Base-by-base conservation (phyloP, 1,140 invertebrate genomes). In the Tribolium castaneum region DNA sequence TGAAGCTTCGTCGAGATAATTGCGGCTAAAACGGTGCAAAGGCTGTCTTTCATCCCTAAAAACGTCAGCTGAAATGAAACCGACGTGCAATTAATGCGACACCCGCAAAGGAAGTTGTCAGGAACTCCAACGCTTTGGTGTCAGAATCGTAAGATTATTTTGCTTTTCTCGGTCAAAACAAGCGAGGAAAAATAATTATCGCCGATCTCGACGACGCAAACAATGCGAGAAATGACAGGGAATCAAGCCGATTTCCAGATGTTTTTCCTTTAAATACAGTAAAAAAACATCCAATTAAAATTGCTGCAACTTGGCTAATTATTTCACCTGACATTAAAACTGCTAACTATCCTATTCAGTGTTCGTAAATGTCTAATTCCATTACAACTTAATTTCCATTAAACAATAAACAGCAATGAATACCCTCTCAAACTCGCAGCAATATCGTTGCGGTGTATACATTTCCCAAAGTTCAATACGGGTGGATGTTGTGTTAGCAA, bases 181-280 rank as follows among this genome's bases (percentile, higher is more conserved):
- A 66, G 13, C 54, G 19, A 35, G 30, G 59, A 66, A 66, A 66
- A 66, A 66, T 66, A 66, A 66, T 66, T 66, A 66, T 66, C 30
- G 30, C 25, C 16, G 59, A 34, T 59, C 12, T 35, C 35, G 59
- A 39, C 59, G 35, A 34, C 13, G 14, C 59, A 66, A 35, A 66
- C 59, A 66, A 45, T 45, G 39, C 2, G 7, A 45, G 39, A 45
- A 45, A 45, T 39, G 34, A 39, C 34, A 39, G 6, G 34, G 34
- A 39, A 7, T 39, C 1, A 7, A 39, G 34, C 34, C n/a, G 39
- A 45, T 30, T 30, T 30, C 25, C 25, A 30, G 25, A 30, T 30
- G 5, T 30, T 30, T 30, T 30, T 30, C 25, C 25, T 30, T 45
- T 45, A 45, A 45, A 45, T 45, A 45, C 39, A 45, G 3, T 10